Evolutionary conservation across 2,797 vertebrate genomes (phyloP).

Genomic region (Arvicola amphibius): DNA sequence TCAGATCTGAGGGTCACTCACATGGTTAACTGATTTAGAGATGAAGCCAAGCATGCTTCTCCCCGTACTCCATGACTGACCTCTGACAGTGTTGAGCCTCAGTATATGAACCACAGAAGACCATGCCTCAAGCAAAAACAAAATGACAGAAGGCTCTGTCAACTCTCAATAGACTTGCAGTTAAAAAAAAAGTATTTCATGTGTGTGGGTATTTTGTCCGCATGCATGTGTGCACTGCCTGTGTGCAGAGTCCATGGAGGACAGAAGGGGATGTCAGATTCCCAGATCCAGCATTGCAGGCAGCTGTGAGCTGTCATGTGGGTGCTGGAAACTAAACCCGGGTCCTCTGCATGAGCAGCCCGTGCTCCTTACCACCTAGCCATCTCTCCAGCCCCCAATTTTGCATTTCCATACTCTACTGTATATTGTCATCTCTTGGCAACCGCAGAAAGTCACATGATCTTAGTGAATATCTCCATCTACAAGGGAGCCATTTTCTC

Average conservation of each 20-base stretch:
- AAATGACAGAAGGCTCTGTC: background rate
- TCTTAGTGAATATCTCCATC: background rate
- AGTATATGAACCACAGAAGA: background rate
- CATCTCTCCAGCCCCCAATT: background rate
- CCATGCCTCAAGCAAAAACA: background rate
- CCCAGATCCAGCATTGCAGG: background rate
- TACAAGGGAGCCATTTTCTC: background rate
- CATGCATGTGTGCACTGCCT: background rate
- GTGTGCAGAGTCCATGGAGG: background rate
- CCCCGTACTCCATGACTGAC: no score
- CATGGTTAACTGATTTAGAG: background rate
- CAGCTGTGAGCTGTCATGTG: background rate
- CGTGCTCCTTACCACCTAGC: no score
- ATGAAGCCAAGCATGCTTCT: background rate
- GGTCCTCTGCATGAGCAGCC: background rate
- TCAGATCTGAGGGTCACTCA: background rate
- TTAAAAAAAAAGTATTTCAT: background rate
- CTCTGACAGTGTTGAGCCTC: background rate
- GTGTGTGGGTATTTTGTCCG: no score
- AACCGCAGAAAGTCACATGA: background rate
- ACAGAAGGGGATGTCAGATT: background rate
- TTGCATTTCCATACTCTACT: background rate
- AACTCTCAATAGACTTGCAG: background rate
- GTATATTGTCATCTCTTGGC: background rate
- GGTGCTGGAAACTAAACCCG: background rate